Evolutionary conservation across 2,888 invertebrate species (phyloP).

Genomic region (Cantharis flavilabris): DNA sequence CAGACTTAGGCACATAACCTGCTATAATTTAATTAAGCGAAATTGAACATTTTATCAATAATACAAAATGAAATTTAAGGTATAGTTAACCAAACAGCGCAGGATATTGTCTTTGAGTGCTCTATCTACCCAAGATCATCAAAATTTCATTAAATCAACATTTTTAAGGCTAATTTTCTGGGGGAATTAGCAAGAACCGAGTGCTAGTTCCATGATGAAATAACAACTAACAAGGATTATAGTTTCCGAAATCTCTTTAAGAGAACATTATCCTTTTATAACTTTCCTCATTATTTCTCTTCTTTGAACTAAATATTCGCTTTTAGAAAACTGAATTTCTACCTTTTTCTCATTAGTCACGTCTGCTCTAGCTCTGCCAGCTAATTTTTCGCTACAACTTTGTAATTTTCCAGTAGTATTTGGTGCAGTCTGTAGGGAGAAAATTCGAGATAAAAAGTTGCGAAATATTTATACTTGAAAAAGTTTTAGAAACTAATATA

Average conservation of each 20-base stretch:
- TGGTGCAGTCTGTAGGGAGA: neutral
- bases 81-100: no score
- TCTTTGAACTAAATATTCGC: neutral
- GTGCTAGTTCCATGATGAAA: neutral
- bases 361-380: neutral
- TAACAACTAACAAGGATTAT: neutral
- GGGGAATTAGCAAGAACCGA: neutral
- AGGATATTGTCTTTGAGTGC: no score
- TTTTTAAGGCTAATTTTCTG: neutral
- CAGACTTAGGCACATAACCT: no score
- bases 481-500: neutral
- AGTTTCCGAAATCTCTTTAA: neutral
- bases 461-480: no score
- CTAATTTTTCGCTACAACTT: neutral
- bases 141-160: no score
- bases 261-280: neutral
- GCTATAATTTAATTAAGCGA: no score
- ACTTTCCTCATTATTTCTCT: neutral
- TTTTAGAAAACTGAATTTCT: neutral
- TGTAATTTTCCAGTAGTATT: neutral
- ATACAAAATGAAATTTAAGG: no score
- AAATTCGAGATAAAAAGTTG: neutral
- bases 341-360: neutral
- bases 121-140: no score
- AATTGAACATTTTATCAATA: no score